A percentile compares a stretch with the other conserved stretches of the same genome.
Evolutionary conservation across 2,113 vertebrate species (phyloP).

Genomic region (Puma concolor): DNA sequence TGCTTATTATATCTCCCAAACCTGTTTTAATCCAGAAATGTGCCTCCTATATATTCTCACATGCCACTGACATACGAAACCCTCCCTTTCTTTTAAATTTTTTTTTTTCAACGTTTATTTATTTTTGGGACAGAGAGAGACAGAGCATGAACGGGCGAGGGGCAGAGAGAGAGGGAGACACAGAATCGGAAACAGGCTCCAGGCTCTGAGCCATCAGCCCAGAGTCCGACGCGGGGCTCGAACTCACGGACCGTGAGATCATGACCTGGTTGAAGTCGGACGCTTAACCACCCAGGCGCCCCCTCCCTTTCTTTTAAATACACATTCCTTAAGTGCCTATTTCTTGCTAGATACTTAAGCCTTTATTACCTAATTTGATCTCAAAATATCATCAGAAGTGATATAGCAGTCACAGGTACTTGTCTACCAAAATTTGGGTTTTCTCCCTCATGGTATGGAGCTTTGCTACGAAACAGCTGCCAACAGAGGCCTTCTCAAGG

Average conservation of each 20-base stretch:
- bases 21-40: neutral
- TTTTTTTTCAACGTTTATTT: too few species aligned
- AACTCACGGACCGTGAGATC: too few species aligned
- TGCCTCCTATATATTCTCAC: neutral
- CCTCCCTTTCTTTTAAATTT: neutral
- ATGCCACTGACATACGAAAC: neutral
- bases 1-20: neutral
- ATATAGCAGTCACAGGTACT: neutral
- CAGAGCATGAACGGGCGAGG: too few species aligned
- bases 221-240: too few species aligned
- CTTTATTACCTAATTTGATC: slow-evolving; percentile 27
- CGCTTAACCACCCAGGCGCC: too few species aligned
- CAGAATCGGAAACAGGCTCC: too few species aligned
- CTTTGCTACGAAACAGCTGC: neutral
- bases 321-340: neutral
- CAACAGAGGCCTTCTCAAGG: neutral
- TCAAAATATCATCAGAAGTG: neutral
- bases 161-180: too few species aligned
- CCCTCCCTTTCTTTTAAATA: neutral
- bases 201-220: too few species aligned
- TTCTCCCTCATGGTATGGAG: neutral
- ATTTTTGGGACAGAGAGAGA: too few species aligned
- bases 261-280: too few species aligned
- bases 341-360: neutral
- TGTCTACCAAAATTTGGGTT: neutral